Evolutionary conservation across 1,140 invertebrate species (phyloP).

Genomic region (Stegodyphus dumicola): DNA sequence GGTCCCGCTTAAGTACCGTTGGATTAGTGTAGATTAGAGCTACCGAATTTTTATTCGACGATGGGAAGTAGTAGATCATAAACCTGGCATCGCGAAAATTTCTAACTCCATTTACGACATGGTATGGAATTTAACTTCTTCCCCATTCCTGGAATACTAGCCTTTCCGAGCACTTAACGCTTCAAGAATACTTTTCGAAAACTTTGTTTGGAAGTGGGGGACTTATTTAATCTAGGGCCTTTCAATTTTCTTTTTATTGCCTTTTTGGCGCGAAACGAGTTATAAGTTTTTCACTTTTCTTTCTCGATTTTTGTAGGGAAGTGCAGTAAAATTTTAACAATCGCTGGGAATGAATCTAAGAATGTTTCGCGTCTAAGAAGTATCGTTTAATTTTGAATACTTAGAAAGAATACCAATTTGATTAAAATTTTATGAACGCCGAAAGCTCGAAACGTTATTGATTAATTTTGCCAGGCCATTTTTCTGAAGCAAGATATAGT

Average conservation of each 20-base stretch:
- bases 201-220: conserved; percentile 20
- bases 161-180: conserved; percentile 36
- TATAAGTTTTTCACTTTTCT: neutral
- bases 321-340: conserved; percentile 13
- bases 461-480: no score
- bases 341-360: neutral
- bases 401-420: no score
- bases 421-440: no score
- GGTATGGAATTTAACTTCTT: conserved; percentile 32
- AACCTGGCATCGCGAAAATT: conserved; percentile 15
- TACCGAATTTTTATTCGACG: conserved; percentile 47
- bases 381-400: neutral
- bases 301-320: neutral
- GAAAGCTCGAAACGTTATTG: no score
- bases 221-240: conserved; percentile 43
- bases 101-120: conserved; percentile 43
- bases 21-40: conserved; percentile 51
- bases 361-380: no score
- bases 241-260: conserved; percentile 47
- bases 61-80: conserved; percentile 37
- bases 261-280: conserved; percentile 10
- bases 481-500: no score
- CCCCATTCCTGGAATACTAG: conserved; percentile 24
- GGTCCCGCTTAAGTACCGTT: conserved; percentile 24
- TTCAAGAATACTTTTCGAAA: conserved; percentile 33